Conservation (phyloP, 2,797 vertebrate genomes). For the Oophaga sylvatica region DNA sequence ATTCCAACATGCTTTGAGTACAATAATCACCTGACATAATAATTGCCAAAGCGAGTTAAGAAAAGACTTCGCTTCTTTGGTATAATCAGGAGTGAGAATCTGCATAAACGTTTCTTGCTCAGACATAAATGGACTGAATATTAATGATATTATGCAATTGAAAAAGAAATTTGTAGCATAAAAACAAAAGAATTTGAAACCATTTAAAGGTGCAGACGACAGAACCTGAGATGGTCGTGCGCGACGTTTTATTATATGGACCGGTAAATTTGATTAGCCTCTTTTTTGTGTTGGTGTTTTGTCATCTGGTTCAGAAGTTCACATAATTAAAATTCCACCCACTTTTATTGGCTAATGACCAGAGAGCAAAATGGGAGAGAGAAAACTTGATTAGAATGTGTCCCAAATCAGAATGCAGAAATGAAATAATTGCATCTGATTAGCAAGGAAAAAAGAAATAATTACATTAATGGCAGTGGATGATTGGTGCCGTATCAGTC, state of each 20-base stretch:
- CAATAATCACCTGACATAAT: slow-evolving; percentile 65
- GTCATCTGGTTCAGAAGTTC: slow-evolving; percentile 25
- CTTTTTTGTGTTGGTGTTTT: neutral
- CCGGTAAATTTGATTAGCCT: neutral
- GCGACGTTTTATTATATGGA: neutral
- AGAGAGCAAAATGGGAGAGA: neutral
- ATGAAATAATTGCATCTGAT: slow-evolving; percentile 38
- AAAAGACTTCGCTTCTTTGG: slow-evolving; percentile 64
- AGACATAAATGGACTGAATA: slow-evolving; percentile 63
- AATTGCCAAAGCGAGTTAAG: slow-evolving; percentile 66
- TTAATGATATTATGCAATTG: slow-evolving; percentile 61
- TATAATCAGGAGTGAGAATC: slow-evolving; percentile 65
- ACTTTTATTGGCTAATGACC: slow-evolving; percentile 41
- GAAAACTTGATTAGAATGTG: slow-evolving; percentile 20
- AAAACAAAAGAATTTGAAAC: slow-evolving; percentile 6
- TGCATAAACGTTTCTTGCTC: slow-evolving; percentile 63
- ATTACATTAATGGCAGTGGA: slow-evolving; percentile 14
- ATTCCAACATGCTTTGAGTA: slow-evolving; percentile 63
- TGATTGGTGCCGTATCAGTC: slow-evolving; percentile 24
- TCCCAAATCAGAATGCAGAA: slow-evolving; percentile 30
- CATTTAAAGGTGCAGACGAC: slow-evolving; percentile 14
- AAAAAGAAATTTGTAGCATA: slow-evolving; percentile 9
- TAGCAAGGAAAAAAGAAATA: slow-evolving; percentile 41
- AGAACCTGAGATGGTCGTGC: neutral
- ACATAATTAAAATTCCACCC: slow-evolving; percentile 24